Base-by-base conservation (phyloP, 2,888 invertebrate genomes). In the Lasioglossum pauxillum region DNA sequence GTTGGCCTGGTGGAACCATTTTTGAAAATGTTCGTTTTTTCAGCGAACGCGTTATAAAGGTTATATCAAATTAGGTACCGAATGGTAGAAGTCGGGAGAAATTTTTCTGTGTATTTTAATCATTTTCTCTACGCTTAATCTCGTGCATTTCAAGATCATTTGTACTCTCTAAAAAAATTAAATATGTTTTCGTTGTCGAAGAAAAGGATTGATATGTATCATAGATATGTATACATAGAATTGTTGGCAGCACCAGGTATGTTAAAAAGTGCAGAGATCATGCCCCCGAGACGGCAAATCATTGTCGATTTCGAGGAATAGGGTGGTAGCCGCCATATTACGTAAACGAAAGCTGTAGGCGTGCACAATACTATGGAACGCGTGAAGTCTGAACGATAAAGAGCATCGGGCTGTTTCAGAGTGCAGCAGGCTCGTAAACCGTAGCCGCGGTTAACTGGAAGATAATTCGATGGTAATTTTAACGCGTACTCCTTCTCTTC, bases 381-480 rank as follows among this genome's bases (percentile, higher is more conserved):
- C 77, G 82, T 89, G 87, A 82, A 75, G 69, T 69, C 49, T 46
- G 71, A 23, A 19, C 44, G 23, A 53, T 60, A 79, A 71, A 73
- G 79, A 75, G 73, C 23, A 16, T 46, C 75, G 41, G 60, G 31
- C 75, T 60, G 75, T n/a, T 60, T 78, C 80, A 73, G 67, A 46
- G 60, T 87, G 79, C 77, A 81, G 74, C 72, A 19, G 31, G 57
- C 60, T 60, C 80, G 77, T 88, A 82, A 85, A 88, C 83, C 78
- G 81, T 73, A 77, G 78, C 75, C 74, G 72, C 19, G 57, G 80
- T 89, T 89, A 89, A 82, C 87, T 67, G 78, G 84, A 78, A 84
- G 85, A 87, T 89, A 89, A 89, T 89, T 86, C 81, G 82, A 89
- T 74, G 79, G 85, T 78, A 89, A 89, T 89, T 89, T 85, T 80